Evolutionary conservation across 2,888 invertebrate species (phyloP), one percentile per base, ranked within the genome.

Genomic region (Diloba caeruleocephala): DNA sequence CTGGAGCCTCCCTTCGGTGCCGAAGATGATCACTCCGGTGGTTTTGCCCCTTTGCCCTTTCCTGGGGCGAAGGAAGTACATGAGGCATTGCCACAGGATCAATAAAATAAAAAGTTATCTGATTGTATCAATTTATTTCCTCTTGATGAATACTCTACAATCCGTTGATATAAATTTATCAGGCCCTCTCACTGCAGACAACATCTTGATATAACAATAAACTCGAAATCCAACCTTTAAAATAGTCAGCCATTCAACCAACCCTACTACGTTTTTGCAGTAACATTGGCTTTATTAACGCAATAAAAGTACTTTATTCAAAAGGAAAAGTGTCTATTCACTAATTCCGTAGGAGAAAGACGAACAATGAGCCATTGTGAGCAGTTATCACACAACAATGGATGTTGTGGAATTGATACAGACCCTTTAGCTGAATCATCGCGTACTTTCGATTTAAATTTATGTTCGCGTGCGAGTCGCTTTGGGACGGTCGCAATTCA

Each of bases 321-420:
- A 63, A 67, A 62, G 38, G 44, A 42, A 68, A 58, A 63, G 59
- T 59, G 48, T 51, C 52, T 58, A 60, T 63, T 57, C 57, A 56
- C 46, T 49, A 56, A 51, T 69, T 58, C 56, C 38, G 21, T 21
- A 10, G 33, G 39, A 51, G 37, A 51, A 52, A 23, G 17, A 14
- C 9, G 43, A 52, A 71, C 70, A 71, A 71, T 61, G 52, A 10
- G 42, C 56, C 39, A 58, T 71, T 71, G 67, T 71, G 9, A 19
- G 33, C 42, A 25, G 55, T 58, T 67, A 62, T 54, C 60, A 60
- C 37, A 58, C 31, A 51, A 71, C 64, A 67, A 67, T 50, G 43
- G 55, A 29, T 15, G 15, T 19, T 21, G 36, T 54, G 50, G 23
- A 54, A 64, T 60, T 70, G 51, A 58, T 60, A 60, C 32, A 51